Evolutionary conservation across 2,113 vertebrate species (phyloP), one percentile per base, ranked within the genome.

Genomic region (Pachycephala philippinensis): DNA sequence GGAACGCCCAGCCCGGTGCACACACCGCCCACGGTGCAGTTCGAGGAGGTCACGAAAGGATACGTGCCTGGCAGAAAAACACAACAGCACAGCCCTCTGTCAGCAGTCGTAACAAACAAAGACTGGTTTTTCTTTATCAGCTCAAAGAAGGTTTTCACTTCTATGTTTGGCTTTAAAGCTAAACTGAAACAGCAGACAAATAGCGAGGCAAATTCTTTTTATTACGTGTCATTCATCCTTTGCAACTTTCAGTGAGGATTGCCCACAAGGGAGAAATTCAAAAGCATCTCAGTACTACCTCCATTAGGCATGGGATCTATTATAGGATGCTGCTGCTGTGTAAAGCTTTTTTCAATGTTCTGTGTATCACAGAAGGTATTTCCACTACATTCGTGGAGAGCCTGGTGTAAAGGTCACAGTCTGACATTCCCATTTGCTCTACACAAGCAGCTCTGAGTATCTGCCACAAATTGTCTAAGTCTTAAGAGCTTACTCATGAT

Each of bases 1-100:
- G 99, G 99, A 87, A 99, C 98, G 30, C 99, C 99, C 23, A 99
- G 98, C 11, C 99, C 99, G 0, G 99, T 99, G 97, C 99, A 99
- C 2, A 99, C 99, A 0, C 99, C 99, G 2, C 99, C 99, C 64
- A 99, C 98, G 0, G 99, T 99, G 98, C 99, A 99, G 97, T 99
- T 99, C 39, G 99, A 99, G 1, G 99, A 99, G 13, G 99, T 99
- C 97, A 99, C 99, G 9, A 99, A 99, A 26, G 99, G 99, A 96
- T 99, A 99, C 2, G 99, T 99, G 64, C 99, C 99, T 99, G 97
- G 33, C 49, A 70, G 91, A 23, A 91, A 63, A 28, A 27, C 30
- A 94, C 53, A 96, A 63, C 49, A 65, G 26, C 59, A 72, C 26
- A 82, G 61, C 22, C 23, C 35, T 39, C 52, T 61, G 64, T 89